Base-by-base conservation (phyloP, 1,140 invertebrate species). In the Drosophila tropicalis region DNA sequence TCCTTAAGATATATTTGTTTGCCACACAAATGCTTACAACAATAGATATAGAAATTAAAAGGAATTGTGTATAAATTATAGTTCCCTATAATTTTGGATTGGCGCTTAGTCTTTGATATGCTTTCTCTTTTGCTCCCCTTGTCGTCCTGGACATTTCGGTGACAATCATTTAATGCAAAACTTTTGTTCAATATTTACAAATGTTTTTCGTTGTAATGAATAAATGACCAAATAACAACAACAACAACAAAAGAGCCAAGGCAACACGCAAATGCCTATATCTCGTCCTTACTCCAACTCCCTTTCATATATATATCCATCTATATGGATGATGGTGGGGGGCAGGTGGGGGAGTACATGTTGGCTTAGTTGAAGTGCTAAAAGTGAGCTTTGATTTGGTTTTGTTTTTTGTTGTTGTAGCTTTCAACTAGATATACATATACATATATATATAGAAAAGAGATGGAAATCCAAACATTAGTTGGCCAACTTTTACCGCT, bases 121-220 rank as follows among this genome's bases (percentile, higher is more conserved):
- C 17, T 9, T 7, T 10, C n/a, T 34, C 55, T 10, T 17, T 17
- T 25, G 22, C 22, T 15, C 6, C 15, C 44, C 22, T 9, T 34
- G 29, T 36, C 32, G 22, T 25, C 22, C 40, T 55, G 34, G 25
- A 3, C 0, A 61, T 7, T 25, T 36, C 17, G 13, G 47, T 17
- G 44, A 51, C 40, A 70, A 62, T 19, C 62, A 62, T 51, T 72
- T 84, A 87, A 87, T 87, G 84, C 80, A 81, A 80, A 87, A 87
- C 62, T 78, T 83, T 83, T 78, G 84, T 87, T 61, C 63, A 87
- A 74, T 89, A 81, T 89, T 89, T 83, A 87, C 84, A 84, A 89
- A 80, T 89, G 84, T 70, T 85, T 81, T 81, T 44, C 65, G 64
- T 72, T 83, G 68, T 72, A 84, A 84, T 62, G 77, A 77, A 76